Percentiles rank a stretch among this genome's conserved stretches.
Conservation (phyloP, 2,888 invertebrate species). For the Caenorhabditis virilis region DNA sequence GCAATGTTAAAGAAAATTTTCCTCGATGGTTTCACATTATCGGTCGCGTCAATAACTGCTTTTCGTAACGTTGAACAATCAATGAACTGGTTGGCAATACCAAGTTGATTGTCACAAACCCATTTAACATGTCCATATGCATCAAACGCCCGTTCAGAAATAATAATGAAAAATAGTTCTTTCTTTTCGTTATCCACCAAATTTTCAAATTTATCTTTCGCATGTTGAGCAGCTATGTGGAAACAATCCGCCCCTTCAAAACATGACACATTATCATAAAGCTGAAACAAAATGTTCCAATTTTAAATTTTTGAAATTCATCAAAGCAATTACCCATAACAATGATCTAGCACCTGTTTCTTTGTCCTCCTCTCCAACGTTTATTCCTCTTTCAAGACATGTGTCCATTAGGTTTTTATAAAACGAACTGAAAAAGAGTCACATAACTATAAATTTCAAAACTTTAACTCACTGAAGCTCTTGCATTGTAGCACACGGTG, state of each 20-base stretch:
- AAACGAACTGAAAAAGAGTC: conserved; percentile 9
- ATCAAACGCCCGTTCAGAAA: conserved; percentile 1
- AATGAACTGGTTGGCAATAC: conserved; percentile 26
- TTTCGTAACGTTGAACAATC: conserved; percentile 2
- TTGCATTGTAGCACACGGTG: not conserved
- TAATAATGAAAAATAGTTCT: conserved; percentile 14
- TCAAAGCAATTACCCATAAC: conserved; percentile 8
- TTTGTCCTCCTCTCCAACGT: conserved; percentile 3
- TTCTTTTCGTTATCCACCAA: conserved; percentile 12
- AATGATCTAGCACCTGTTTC: conserved; percentile 1
- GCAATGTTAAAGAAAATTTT: conserved; percentile 37
- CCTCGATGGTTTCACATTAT: not conserved
- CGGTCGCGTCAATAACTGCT: not conserved
- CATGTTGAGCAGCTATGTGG: not conserved
- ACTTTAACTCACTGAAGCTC: conserved; percentile 4
- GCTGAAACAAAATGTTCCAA: conserved; percentile 1
- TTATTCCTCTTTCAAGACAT: conserved; percentile 13
- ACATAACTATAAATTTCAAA: not conserved
- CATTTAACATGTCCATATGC: conserved; percentile 23
- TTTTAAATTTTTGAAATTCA: not conserved
- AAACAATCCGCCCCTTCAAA: not conserved
- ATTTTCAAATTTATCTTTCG: conserved; percentile 8
- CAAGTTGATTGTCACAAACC: conserved; percentile 14
- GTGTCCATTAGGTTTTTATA: conserved; percentile 11
- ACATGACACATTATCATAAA: conserved; percentile 6